phyloP scores from a whole-genome alignment of 2,888 invertebrate genomes.

The Hyppa rectilinea region DNA sequence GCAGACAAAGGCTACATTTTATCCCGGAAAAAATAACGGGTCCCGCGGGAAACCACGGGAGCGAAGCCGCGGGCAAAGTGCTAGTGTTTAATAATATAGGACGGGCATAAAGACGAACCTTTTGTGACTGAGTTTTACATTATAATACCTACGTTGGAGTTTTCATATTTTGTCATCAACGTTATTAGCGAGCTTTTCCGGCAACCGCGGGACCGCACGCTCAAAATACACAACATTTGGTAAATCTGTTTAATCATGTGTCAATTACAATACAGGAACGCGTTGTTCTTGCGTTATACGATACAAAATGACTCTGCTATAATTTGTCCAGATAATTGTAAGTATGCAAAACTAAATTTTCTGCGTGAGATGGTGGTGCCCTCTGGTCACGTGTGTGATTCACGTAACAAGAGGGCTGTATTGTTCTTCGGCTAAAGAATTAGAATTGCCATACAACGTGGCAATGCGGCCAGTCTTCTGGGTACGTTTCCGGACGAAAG shows the following conservation, averaged over 20 bases:
- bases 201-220: constrained; percentile 19
- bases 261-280: constrained; percentile 39
- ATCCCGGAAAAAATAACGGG: too few relatives aligned
- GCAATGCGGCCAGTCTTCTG: too few relatives aligned
- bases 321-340: constrained; percentile 14
- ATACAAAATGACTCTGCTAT: constrained; percentile 13
- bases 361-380: too few relatives aligned
- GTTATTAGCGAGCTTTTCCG: constrained; percentile 30
- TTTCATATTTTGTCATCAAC: constrained; percentile 34
- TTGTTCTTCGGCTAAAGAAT: too few relatives aligned
- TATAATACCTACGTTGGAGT: constrained; percentile 9
- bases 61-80: too few relatives aligned
- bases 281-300: constrained; percentile 8
- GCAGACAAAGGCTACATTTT: too few relatives aligned
- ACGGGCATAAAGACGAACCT: constrained; percentile 12
- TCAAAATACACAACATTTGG: constrained; percentile 17
- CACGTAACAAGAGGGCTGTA: too few relatives aligned
- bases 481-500: too few relatives aligned
- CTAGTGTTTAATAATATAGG: constrained; percentile 1
- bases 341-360: constrained; percentile 15
- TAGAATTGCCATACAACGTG: too few relatives aligned
- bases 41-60: too few relatives aligned
- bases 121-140: constrained; percentile 5
- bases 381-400: too few relatives aligned
- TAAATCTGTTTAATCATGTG: constrained; percentile 35